A percentile compares a stretch with the other conserved stretches of the same genome.
Evolutionary conservation across 1,140 invertebrate species (phyloP).

Genomic region (Mactra quadrangularis): DNA sequence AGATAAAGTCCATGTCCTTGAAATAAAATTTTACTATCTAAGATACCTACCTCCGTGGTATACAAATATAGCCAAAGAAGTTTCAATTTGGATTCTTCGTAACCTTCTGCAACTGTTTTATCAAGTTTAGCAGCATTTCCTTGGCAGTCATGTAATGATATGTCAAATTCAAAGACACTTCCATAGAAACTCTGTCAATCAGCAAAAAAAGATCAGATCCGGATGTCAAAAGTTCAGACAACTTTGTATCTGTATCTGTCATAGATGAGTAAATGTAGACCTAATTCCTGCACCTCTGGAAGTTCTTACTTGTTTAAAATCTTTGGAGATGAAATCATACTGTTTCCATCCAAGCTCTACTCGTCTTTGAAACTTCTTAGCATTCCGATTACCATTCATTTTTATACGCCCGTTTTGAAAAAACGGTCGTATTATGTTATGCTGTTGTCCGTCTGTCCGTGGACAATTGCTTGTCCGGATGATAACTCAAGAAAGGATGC

Average conservation of each 20-base stretch:
- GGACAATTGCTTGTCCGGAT: too few relatives aligned
- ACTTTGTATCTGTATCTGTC: not conserved
- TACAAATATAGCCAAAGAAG: slow-evolving; percentile 1
- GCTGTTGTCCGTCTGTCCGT: too few relatives aligned
- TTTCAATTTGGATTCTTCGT: slow-evolving; percentile 10
- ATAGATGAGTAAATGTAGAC: not conserved
- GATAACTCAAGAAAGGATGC: too few relatives aligned
- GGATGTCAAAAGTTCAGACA: not conserved
- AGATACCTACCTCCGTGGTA: not conserved
- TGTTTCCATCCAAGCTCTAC: slow-evolving; percentile 3
- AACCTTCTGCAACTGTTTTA: not conserved
- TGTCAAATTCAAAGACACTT: not conserved
- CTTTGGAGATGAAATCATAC: slow-evolving; percentile 1
- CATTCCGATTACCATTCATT: not conserved
- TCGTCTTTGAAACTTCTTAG: slow-evolving; percentile 1
- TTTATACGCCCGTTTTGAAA: too few relatives aligned
- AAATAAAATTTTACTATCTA: not conserved
- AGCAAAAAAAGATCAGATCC: not conserved
- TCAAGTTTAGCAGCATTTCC: slow-evolving; percentile 8
- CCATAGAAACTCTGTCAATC: not conserved
- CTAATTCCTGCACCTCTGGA: not conserved
- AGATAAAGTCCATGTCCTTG: not conserved
- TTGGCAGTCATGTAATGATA: slow-evolving; percentile 8
- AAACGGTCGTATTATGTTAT: too few relatives aligned
- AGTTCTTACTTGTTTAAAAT: not conserved